Conservation (phyloP, 2,888 invertebrate genomes). For the Acheta domesticus region DNA sequence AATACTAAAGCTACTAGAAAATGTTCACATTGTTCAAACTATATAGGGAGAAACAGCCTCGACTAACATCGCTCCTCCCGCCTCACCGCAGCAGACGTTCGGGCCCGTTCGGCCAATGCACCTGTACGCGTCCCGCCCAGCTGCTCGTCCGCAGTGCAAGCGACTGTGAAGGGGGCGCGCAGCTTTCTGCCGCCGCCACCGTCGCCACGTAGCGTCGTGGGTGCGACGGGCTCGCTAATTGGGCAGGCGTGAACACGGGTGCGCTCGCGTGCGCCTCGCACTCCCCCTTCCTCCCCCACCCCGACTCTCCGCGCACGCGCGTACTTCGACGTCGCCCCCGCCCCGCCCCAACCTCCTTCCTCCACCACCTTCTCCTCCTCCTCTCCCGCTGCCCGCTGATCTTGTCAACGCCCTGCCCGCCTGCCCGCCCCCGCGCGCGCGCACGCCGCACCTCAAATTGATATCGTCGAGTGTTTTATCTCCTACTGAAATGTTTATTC, state of each 20-base stretch:
- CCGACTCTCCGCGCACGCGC: neutral
- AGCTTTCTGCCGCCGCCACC: too few relatives aligned
- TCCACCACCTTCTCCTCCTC: neutral
- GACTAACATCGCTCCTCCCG: too few relatives aligned
- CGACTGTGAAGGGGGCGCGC: too few relatives aligned
- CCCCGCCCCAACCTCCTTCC: too few relatives aligned
- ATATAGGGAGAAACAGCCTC: too few relatives aligned
- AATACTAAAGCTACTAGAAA: too few relatives aligned
- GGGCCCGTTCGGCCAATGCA: too few relatives aligned
- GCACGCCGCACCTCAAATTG: constrained; percentile 1
- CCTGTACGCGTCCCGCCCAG: too few relatives aligned
- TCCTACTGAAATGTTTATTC: constrained; percentile 18
- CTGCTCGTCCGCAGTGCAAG: too few relatives aligned
- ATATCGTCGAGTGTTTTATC: constrained; percentile 18
- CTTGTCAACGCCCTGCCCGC: neutral
- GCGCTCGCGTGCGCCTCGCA: neutral
- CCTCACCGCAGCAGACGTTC: too few relatives aligned
- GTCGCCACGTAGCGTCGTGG: neutral
- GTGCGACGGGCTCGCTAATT: neutral
- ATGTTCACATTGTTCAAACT: too few relatives aligned
- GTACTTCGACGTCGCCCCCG: neutral
- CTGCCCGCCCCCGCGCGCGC: neutral
- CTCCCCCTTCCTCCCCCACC: neutral
- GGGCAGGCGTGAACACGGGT: neutral
- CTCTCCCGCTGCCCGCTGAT: neutral